These are phyloP conservation scores for Brenthis daphne DNA, from an alignment of 2,888 invertebrate genomes.

Conservation along the genomic window DNA sequence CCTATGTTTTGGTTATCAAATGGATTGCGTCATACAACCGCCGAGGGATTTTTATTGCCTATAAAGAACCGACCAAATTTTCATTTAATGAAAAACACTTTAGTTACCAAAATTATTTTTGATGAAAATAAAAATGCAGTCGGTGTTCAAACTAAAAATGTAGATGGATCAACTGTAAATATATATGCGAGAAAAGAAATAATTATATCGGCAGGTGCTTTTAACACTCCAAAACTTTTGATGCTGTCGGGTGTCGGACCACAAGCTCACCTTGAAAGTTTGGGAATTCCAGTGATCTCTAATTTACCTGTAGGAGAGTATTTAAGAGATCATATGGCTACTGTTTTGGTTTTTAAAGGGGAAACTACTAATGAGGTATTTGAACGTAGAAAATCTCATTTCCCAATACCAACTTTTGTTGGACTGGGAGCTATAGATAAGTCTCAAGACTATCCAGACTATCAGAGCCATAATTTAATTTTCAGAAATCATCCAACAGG, in stretches of 20 bases:
- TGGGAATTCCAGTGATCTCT: slow-evolving; percentile 56
- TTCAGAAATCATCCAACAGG: slow-evolving; percentile 38
- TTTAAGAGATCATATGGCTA: slow-evolving; percentile 68
- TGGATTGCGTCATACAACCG: slow-evolving; percentile 71
- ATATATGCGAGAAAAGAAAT: slow-evolving; percentile 64
- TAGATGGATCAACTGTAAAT: slow-evolving; percentile 45
- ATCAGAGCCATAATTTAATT: slow-evolving; percentile 46
- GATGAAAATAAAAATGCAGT: slow-evolving; percentile 66
- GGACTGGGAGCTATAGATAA: slow-evolving; percentile 80
- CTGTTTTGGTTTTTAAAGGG: slow-evolving; percentile 47
- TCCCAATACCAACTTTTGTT: slow-evolving; percentile 42
- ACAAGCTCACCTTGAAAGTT: slow-evolving; percentile 50
- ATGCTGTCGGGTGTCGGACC: slow-evolving; percentile 78
- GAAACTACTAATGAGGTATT: slow-evolving; percentile 27
- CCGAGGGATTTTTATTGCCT: slow-evolving; percentile 68
- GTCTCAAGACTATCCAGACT: slow-evolving; percentile 69
- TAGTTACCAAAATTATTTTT: slow-evolving; percentile 73
- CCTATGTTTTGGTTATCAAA: slow-evolving; percentile 66
- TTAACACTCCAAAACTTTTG: slow-evolving; percentile 72
- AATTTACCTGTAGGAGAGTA: slow-evolving; percentile 70
- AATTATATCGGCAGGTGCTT: slow-evolving; percentile 67
- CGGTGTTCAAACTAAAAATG: slow-evolving; percentile 62
- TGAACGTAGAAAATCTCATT: slow-evolving; percentile 59
- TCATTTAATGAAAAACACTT: slow-evolving; percentile 64
- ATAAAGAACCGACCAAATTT: slow-evolving; percentile 54